Evolutionary conservation across 2,797 vertebrate species (phyloP).

Genomic region (Trachops cirrhosus): DNA sequence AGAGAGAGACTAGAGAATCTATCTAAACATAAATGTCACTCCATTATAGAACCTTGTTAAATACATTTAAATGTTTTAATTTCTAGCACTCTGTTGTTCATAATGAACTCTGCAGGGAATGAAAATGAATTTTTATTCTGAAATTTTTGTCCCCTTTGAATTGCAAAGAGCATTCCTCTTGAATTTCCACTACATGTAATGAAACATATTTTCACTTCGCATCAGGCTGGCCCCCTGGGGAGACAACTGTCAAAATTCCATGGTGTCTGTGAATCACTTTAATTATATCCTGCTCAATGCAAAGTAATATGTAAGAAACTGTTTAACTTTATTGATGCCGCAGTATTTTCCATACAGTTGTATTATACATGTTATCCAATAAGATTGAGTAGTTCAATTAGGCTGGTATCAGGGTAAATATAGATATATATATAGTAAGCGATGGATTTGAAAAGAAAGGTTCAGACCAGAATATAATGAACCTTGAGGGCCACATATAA

Average conservation of each 20-base stretch:
- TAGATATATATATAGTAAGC: background rate
- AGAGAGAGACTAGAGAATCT: slow-evolving; percentile 24
- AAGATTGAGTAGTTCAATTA: background rate
- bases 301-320: slow-evolving; percentile 26
- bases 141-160: slow-evolving; percentile 63
- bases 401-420: background rate
- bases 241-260: slow-evolving; percentile 64
- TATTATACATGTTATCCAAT: background rate
- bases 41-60: slow-evolving; percentile 67
- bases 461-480: background rate
- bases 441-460: background rate
- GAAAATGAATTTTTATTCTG: slow-evolving; percentile 69
- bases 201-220: slow-evolving; percentile 65
- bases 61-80: slow-evolving; percentile 73
- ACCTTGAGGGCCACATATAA: background rate
- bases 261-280: slow-evolving; percentile 67
- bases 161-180: slow-evolving; percentile 63
- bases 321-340: slow-evolving; percentile 49
- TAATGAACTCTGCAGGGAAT: slow-evolving; percentile 72
- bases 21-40: slow-evolving; percentile 66
- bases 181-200: slow-evolving; percentile 63
- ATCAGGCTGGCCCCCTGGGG: slow-evolving; percentile 46
- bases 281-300: slow-evolving; percentile 62
- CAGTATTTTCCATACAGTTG: slow-evolving; percentile 2
- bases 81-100: slow-evolving; percentile 66